Conservation (phyloP, 1,140 invertebrate genomes). For the Muscidifurax raptorellus region DNA sequence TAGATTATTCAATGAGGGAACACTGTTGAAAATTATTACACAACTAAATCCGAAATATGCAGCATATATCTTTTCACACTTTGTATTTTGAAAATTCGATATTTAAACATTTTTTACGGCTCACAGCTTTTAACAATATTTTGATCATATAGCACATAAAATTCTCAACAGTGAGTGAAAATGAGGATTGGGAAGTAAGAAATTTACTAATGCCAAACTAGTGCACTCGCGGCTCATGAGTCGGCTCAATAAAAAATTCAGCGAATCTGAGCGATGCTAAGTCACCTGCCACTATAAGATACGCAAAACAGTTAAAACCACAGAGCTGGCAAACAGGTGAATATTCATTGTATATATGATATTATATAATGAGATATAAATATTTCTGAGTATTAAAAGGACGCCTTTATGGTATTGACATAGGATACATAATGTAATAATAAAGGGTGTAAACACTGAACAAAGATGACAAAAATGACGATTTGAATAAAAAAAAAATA, state of each 20-base stretch:
- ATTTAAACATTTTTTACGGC: no score
- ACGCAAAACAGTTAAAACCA: conserved; percentile 44
- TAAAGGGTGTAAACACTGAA: neutral
- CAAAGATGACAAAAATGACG: conserved; percentile 26
- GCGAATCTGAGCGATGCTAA: conserved; percentile 26
- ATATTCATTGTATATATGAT: conserved; percentile 5
- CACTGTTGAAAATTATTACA: neutral
- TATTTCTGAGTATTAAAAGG: conserved; percentile 16
- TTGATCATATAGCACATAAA: neutral
- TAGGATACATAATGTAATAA: neutral
- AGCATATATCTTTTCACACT: no score
- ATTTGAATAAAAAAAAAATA: conserved; percentile 20
- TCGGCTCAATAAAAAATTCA: conserved; percentile 34
- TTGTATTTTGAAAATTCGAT: no score
- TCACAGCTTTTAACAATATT: no score
- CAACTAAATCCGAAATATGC: no score
- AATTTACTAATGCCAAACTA: conserved; percentile 40
- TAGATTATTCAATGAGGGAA: neutral
- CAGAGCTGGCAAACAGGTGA: conserved; percentile 29
- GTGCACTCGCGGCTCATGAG: conserved; percentile 37
- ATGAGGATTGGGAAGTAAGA: neutral
- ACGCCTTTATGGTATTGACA: neutral
- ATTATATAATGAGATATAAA: conserved; percentile 3
- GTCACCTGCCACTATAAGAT: conserved; percentile 44
- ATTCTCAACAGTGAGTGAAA: conserved; percentile 32